Evolutionary conservation across 2,888 invertebrate species (phyloP), one percentile per base, ranked within the genome.

Genomic region (Cephus spinipes): DNA sequence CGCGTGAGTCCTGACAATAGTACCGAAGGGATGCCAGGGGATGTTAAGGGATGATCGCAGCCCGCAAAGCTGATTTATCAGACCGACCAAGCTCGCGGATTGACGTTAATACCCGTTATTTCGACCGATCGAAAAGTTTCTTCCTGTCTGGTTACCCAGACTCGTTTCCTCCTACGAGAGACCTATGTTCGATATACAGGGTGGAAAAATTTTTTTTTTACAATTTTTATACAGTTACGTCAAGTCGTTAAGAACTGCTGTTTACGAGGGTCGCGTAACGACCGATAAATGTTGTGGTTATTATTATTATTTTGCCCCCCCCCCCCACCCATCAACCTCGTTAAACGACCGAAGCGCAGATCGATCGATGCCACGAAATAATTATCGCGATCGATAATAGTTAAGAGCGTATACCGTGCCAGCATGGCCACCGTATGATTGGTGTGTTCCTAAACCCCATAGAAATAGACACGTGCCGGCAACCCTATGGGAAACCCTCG

Each of bases 61-160:
- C 87, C 86, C 83, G 23, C 86, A 85, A 83, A 82, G 81, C 84
- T 89, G 86, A 88, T 86, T 85, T 87, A 88, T 89, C 85, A 85
- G 84, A 80, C 83, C 84, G 81, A 84, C 85, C 84, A 87, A 89
- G 86, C 87, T 86, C 84, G 85, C 85, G 86, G 87, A 89, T 88
- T 87, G 85, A 84, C 81, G 75, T 82, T 87, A 86, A 87, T 88
- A 83, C 87, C 84, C 84, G 84, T 86, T 85, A 89, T 88, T 87
- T 84, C 82, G 79, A 78, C 83, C 83, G 83, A 85, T 84, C 83
- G 82, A 79, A 80, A 83, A 85, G 81, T 81, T 85, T 80, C 79
- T 83, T 82, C 77, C 76, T 73, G 33, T 73, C 74, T 76, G 77
- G 77, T 78, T 79, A 77, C 40, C 35, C 69, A 77, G 32, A 11